Conservation (phyloP, 2,113 vertebrate genomes). For the Eublepharis macularius region DNA sequence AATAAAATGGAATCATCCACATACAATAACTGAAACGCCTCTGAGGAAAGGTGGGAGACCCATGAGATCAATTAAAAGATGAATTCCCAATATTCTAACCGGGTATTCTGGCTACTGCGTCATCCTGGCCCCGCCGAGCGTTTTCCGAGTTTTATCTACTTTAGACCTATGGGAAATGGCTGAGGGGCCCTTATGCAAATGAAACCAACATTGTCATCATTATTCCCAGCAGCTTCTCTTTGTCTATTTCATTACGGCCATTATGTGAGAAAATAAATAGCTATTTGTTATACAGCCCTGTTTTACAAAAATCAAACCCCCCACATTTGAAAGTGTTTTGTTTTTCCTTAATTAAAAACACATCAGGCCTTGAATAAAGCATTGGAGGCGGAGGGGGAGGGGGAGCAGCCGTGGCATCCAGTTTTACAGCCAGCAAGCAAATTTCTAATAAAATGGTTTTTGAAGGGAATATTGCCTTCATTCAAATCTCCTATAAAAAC, state of each 20-base stretch:
- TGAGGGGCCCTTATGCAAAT: conserved; percentile 25
- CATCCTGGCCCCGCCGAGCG: background rate
- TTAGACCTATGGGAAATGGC: conserved; percentile 11
- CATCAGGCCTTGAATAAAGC: conserved; percentile 67
- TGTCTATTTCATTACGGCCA: conserved; percentile 31
- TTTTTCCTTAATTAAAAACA: conserved; percentile 72
- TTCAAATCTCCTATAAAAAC: conserved; percentile 79
- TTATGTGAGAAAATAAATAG: conserved; percentile 59
- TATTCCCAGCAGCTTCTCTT: conserved; percentile 26
- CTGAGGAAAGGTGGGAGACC: background rate
- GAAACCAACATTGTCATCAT: conserved; percentile 8
- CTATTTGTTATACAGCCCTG: conserved; percentile 36
- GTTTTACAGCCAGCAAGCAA: conserved; percentile 69
- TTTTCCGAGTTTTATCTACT: background rate
- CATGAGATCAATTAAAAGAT: background rate
- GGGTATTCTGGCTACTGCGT: background rate
- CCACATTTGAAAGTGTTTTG: conserved; percentile 53
- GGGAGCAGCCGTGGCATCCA: conserved; percentile 53
- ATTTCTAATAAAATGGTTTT: conserved; percentile 76
- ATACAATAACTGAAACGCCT: too few species aligned
- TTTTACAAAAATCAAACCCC: conserved; percentile 42
- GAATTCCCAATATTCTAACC: too few species aligned
- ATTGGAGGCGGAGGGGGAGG: background rate
- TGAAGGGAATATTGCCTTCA: conserved; percentile 75
- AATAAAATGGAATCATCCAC: too few species aligned